phyloP scores from a whole-genome alignment of 1,140 invertebrate genomes.

The Papilio helenus region DNA sequence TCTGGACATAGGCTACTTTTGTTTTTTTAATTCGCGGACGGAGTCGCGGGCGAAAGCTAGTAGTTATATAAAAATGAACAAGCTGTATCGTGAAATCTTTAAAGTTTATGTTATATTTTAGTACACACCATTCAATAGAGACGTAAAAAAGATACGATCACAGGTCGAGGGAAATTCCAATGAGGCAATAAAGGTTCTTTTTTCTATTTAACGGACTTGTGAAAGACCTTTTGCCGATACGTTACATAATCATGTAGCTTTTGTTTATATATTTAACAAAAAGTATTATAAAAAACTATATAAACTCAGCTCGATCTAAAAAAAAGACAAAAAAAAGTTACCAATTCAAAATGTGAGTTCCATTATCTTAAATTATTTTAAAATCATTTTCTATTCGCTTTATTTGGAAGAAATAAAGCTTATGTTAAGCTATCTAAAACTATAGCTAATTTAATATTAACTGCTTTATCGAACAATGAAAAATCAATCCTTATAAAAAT shows the following conservation, averaged over 20 bases:
- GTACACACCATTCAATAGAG: constrained; percentile 76
- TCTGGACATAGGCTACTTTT: too few species aligned
- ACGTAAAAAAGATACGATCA: constrained; percentile 81
- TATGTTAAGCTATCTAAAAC: neutral
- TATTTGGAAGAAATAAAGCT: neutral
- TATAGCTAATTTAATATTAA: too few species aligned
- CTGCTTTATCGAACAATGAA: too few species aligned
- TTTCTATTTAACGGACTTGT: constrained; percentile 71
- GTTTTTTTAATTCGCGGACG: too few species aligned
- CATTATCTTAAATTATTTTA: too few species aligned
- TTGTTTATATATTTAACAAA: neutral
- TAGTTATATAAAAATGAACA: constrained; percentile 67
- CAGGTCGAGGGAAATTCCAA: constrained; percentile 80
- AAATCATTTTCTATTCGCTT: too few species aligned
- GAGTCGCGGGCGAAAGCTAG: too few species aligned
- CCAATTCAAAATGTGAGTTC: too few species aligned
- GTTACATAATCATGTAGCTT: neutral
- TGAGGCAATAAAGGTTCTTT: constrained; percentile 77
- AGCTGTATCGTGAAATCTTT: constrained; percentile 77
- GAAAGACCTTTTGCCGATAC: constrained; percentile 67
- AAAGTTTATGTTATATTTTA: constrained; percentile 80
- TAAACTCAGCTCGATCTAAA: too few species aligned
- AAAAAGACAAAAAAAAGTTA: too few species aligned
- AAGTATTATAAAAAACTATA: neutral
- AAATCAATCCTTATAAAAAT: too few species aligned